Conservation (phyloP, 1,140 invertebrate species). For the Zaprionus camerounensis region DNA sequence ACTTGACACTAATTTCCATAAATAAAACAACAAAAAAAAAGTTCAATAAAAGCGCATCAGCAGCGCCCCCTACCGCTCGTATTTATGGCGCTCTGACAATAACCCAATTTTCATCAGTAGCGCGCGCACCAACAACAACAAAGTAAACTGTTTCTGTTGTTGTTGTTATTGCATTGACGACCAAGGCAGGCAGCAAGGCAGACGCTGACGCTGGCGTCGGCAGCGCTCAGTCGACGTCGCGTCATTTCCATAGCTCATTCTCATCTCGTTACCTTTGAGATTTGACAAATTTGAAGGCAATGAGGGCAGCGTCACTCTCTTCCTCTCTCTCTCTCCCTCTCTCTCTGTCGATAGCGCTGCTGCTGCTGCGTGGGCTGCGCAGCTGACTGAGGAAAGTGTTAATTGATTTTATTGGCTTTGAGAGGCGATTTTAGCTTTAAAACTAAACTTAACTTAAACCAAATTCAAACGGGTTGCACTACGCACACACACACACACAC, state of each 20-base stretch:
- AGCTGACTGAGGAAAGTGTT: slow-evolving; percentile 69
- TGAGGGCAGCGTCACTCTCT: slow-evolving; percentile 4
- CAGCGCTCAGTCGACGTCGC: slow-evolving; percentile 4
- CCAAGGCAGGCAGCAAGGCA: slow-evolving; percentile 42
- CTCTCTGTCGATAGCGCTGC: slow-evolving; percentile 6
- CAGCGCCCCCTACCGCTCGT: slow-evolving; percentile 27
- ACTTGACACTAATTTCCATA: slow-evolving; percentile 83
- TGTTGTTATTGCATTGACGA: slow-evolving; percentile 31
- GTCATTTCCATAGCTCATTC: slow-evolving; percentile 22
- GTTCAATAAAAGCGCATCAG: slow-evolving; percentile 62
- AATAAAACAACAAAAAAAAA: slow-evolving; percentile 71
- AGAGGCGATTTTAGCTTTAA: slow-evolving; percentile 21
- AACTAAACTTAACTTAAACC: slow-evolving; percentile 17
- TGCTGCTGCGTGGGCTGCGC: slow-evolving; percentile 34
- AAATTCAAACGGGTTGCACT: slow-evolving; percentile 35
- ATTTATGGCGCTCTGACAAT: slow-evolving; percentile 67
- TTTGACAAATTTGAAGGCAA: slow-evolving; percentile 32
- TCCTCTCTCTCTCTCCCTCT: neutral
- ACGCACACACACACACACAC: slow-evolving; percentile 8
- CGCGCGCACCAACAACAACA: slow-evolving; percentile 14
- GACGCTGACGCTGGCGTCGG: slow-evolving; percentile 12
- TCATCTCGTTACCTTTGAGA: slow-evolving; percentile 29
- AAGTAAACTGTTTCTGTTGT: slow-evolving; percentile 10
- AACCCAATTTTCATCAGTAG: slow-evolving; percentile 78
- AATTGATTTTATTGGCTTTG: slow-evolving; percentile 70